A percentile compares a stretch with the other conserved stretches of the same genome.
These are phyloP conservation scores for Drosophila seguyi DNA, from an alignment of 1,140 invertebrate genomes.

Conservation along the genomic window DNA sequence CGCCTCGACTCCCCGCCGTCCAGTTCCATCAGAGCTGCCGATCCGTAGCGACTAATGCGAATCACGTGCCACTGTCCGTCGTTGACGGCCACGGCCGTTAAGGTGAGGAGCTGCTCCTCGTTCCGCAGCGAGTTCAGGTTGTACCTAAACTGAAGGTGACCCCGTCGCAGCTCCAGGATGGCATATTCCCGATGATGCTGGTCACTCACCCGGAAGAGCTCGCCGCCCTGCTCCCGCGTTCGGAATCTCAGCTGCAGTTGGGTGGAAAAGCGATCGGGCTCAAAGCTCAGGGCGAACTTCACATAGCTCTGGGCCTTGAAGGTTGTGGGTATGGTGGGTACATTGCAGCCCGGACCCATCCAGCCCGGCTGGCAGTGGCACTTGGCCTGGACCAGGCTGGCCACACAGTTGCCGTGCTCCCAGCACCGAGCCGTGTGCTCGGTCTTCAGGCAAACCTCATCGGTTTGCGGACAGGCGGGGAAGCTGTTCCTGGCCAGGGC, in stretches of 20 bases:
- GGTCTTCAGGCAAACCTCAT: slow-evolving; percentile 86
- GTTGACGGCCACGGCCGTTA: slow-evolving; percentile 87
- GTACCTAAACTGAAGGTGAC: slow-evolving; percentile 87
- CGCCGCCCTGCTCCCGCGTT: slow-evolving; percentile 88
- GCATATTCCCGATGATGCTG: slow-evolving; percentile 89
- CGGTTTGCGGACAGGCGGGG: slow-evolving; percentile 87
- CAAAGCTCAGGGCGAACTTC: slow-evolving; percentile 89
- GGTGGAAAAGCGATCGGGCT: slow-evolving; percentile 88
- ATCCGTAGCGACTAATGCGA: slow-evolving; percentile 87
- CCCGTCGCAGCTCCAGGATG: slow-evolving; percentile 88
- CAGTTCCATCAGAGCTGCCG: slow-evolving; percentile 88
- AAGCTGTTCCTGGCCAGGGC: slow-evolving; percentile 86
- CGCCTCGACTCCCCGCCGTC: slow-evolving; percentile 90
- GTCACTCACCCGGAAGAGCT: slow-evolving; percentile 88
- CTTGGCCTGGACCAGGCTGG: slow-evolving; percentile 87
- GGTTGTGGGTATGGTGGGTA: slow-evolving; percentile 87
- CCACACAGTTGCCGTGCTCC: slow-evolving; percentile 89
- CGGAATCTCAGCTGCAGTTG: slow-evolving; percentile 89
- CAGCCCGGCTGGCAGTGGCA: slow-evolving; percentile 89
- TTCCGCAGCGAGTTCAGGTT: slow-evolving; percentile 88
- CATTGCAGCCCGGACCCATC: slow-evolving; percentile 87
- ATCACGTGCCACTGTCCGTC: slow-evolving; percentile 91
- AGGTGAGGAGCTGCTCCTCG: slow-evolving; percentile 87
- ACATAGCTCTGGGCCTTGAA: slow-evolving; percentile 89
- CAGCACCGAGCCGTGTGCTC: slow-evolving; percentile 86